These are phyloP conservation scores for Trichonephila clavata DNA, from an alignment of 1,140 invertebrate species.

Conservation along the genomic window DNA sequence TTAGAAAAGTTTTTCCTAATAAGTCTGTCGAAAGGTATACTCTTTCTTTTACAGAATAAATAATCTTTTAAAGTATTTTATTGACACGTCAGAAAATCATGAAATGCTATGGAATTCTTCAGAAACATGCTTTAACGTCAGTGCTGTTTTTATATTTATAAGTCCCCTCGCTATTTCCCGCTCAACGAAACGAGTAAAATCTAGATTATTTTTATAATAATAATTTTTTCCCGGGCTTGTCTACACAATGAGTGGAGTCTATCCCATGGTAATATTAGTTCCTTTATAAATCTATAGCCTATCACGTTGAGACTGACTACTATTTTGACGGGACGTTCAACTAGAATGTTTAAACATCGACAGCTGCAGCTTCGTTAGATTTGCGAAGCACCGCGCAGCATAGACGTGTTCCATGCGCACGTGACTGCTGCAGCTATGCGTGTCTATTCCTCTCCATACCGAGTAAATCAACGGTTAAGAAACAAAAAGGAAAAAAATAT, in stretches of 20 bases:
- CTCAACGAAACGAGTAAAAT: neutral
- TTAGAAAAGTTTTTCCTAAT: no score
- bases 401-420: neutral
- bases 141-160: neutral
- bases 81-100: no score
- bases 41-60: no score
- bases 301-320: slow-evolving; percentile 15
- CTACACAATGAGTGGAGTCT: neutral
- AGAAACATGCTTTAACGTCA: no score
- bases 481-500: slow-evolving; percentile 19
- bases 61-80: no score
- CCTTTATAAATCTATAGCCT: neutral
- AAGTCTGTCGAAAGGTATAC: no score
- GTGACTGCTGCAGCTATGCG: slow-evolving; percentile 29
- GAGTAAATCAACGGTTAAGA: slow-evolving; percentile 4
- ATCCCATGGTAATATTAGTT: neutral
- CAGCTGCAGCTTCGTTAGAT: slow-evolving; percentile 14
- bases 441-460: neutral
- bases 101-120: no score
- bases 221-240: neutral
- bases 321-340: slow-evolving; percentile 34
- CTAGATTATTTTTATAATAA: neutral
- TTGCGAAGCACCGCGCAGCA: neutral
- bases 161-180: neutral
- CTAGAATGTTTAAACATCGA: slow-evolving; percentile 34